Base-by-base conservation (phyloP, 92 coral and sea anemone species). In the Isaurus tuberculatus region DNA sequence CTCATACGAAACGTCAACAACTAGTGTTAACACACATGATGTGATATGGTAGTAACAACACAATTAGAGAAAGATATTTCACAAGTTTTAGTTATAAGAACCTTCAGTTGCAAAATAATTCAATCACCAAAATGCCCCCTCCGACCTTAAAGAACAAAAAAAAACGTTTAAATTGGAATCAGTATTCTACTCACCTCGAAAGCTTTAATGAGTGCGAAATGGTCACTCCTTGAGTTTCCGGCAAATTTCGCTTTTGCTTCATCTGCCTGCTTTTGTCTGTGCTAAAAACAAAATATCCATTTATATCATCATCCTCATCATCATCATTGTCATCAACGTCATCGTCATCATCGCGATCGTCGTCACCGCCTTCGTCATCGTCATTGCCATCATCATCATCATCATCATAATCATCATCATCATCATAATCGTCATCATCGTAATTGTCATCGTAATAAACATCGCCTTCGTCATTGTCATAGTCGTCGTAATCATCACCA, bases 181-280 rank as follows among this genome's bases (percentile, higher is more conserved):
- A 53, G 7, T 20, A 53, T 3, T 8, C 3, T 36, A 30, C 69
- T 29, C 83, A 96, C 99, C 92, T 90, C 77, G 74, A 87, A 96
- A 53, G 99, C 99, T 69, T 88, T 84, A 26, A 92, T 86, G 14
- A 96, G 81, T 10, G 99, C 92, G 28, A 96, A 31, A 75, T 96
- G 99, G 69, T 96, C 99, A 73, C 99, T 96, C 13, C 89, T 87
- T 4, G 91, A 86, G 40, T 88, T 84, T 25, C 94, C 91, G 42
- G 98, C 98, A 63, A 96, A 87, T 86, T 83, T 79, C 40, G 67
- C 73, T 25, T 95, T 92, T 19, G 92, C 92, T 75, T 86, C 90
- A 44, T 94, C 99, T 2, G 98, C 97, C 68, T 94, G 89, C 22
- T 88, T 89, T 90, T 96, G 93, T 63, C 87, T 96, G 36, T 91